These are phyloP conservation scores for Colostygia pectinataria DNA, from an alignment of 2,888 invertebrate species.

Conservation along the genomic window DNA sequence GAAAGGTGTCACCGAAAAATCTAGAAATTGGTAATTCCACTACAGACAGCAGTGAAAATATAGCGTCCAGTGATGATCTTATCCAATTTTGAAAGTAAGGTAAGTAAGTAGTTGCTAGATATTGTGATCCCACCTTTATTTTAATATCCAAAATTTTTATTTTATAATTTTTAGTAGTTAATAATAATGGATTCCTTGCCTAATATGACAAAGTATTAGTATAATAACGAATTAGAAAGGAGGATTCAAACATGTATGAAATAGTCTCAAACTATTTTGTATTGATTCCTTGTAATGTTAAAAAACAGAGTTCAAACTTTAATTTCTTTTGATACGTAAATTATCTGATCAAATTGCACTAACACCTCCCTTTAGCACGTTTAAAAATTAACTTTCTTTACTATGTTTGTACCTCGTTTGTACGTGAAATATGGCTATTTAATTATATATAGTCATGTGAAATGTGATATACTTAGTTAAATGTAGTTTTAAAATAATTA, in stretches of 20 bases:
- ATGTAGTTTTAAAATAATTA: slow-evolving; percentile 18
- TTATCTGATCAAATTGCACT: not conserved
- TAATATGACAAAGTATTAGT: slow-evolving; percentile 21
- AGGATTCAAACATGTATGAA: not conserved
- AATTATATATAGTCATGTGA: slow-evolving; percentile 17
- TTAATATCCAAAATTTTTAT: slow-evolving; percentile 7
- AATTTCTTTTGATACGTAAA: not conserved
- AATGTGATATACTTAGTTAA: slow-evolving; percentile 26
- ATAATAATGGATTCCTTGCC: slow-evolving; percentile 15
- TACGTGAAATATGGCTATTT: not conserved
- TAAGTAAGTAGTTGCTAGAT: slow-evolving; percentile 26
- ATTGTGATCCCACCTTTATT: slow-evolving; percentile 30
- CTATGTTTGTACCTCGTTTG: no score
- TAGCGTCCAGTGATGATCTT: slow-evolving; percentile 62
- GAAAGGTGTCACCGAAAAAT: slow-evolving; percentile 67
- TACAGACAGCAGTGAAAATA: slow-evolving; percentile 35
- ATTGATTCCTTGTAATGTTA: slow-evolving; percentile 1
- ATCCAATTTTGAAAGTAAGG: slow-evolving; percentile 61
- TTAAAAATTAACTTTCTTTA: not conserved
- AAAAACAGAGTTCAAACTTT: slow-evolving; percentile 11
- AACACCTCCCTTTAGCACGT: no score
- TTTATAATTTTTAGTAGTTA: slow-evolving; percentile 15
- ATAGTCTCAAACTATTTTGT: not conserved
- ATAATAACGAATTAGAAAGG: slow-evolving; percentile 5
- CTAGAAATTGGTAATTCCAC: slow-evolving; percentile 40